Conservation (phyloP, 2,113 vertebrate genomes). For the Sceloporus tristichus region DNA sequence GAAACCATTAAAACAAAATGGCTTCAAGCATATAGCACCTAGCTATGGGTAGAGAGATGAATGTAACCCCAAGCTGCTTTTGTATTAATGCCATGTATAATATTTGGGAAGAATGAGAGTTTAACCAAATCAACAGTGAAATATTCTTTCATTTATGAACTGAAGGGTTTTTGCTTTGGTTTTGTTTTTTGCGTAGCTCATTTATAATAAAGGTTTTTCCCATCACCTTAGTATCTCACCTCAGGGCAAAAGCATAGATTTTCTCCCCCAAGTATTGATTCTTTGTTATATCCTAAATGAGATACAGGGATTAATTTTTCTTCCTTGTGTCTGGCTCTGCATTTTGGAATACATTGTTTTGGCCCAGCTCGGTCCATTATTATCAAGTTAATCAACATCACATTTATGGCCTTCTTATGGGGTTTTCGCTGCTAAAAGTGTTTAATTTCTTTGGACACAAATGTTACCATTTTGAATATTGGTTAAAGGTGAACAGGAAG, state of each 20-base stretch:
- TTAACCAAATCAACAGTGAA: slow-evolving; percentile 31
- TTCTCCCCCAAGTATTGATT: slow-evolving; percentile 57
- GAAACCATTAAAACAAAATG: neutral
- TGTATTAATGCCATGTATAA: slow-evolving; percentile 14
- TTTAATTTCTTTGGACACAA: slow-evolving; percentile 45
- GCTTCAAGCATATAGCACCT: neutral
- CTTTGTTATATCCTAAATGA: slow-evolving; percentile 56
- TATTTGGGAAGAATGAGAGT: neutral
- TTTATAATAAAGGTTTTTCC: slow-evolving; percentile 55
- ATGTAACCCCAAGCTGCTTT: neutral
- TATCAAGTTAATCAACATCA: neutral
- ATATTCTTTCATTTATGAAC: slow-evolving; percentile 50
- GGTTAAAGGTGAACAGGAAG: slow-evolving; percentile 36
- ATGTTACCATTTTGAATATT: slow-evolving; percentile 41
- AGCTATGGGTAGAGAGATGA: neutral
- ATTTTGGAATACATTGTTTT: slow-evolving; percentile 32
- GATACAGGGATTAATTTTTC: slow-evolving; percentile 44
- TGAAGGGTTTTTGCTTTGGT: slow-evolving; percentile 9
- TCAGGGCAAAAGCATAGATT: slow-evolving; percentile 57
- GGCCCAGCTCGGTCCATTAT: slow-evolving; percentile 28
- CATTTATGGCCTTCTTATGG: neutral
- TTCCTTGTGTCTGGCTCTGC: slow-evolving; percentile 26
- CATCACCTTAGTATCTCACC: slow-evolving; percentile 60
- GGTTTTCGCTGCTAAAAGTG: slow-evolving; percentile 36
- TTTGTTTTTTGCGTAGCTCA: slow-evolving; percentile 33